Evolutionary conservation across 2,113 vertebrate species (phyloP).

Genomic region (Cynoglossus semilaevis): DNA sequence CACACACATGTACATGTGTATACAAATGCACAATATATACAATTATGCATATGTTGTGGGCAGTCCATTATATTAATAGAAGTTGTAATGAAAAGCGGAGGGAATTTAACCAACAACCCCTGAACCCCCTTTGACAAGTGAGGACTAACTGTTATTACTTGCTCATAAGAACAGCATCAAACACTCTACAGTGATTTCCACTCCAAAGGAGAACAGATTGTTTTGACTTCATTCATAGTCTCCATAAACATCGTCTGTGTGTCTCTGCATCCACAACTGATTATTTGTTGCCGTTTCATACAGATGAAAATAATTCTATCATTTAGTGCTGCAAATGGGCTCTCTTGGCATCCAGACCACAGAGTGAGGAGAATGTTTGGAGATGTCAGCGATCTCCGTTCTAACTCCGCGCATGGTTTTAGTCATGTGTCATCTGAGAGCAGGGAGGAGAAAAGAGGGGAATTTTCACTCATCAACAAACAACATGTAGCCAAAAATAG

Average conservation of each 20-base stretch:
- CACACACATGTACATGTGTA: too few species aligned
- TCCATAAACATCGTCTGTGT: background rate
- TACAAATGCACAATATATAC: too few species aligned
- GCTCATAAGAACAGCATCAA: too few species aligned
- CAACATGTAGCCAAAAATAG: conserved; percentile 30
- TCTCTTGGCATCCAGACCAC: conserved; percentile 31
- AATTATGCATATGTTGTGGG: too few species aligned
- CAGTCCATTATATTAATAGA: too few species aligned
- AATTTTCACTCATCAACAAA: conserved; percentile 17
- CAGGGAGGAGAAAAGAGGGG: conserved; percentile 13
- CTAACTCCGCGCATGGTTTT: conserved; percentile 26
- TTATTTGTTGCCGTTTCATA: conserved; percentile 23
- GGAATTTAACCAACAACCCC: too few species aligned
- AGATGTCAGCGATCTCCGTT: conserved; percentile 29
- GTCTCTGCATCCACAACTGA: conserved; percentile 6
- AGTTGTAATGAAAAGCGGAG: too few species aligned
- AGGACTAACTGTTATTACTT: too few species aligned
- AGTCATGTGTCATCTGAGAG: conserved; percentile 36
- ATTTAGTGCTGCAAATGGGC: conserved; percentile 17
- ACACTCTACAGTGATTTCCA: too few species aligned
- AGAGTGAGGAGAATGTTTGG: conserved; percentile 13
- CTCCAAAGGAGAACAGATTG: too few species aligned
- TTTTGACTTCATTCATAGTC: background rate
- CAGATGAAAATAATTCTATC: conserved; percentile 19
- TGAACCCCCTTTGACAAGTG: too few species aligned